These are phyloP conservation scores for Drosophila sp. DNA, from an alignment of 1,140 invertebrate species.

Conservation along the genomic window DNA sequence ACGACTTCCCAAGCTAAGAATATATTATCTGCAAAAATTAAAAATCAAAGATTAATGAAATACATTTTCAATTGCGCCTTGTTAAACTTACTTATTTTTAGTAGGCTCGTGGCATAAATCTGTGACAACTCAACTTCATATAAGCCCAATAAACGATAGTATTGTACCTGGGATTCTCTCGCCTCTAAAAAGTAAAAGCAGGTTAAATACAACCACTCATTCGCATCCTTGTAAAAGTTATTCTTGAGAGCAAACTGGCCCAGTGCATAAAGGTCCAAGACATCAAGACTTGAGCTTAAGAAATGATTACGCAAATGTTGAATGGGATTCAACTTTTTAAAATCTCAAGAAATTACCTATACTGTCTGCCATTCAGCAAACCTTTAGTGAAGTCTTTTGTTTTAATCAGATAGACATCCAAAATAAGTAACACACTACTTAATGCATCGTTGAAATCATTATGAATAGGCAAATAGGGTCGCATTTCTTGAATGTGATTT, in stretches of 20 bases:
- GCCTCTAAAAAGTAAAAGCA: background rate
- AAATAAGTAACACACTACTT: background rate
- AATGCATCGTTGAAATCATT: background rate
- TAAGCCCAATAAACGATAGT: background rate
- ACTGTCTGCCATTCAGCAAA: slow-evolving; percentile 17
- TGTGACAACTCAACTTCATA: background rate
- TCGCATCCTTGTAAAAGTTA: background rate
- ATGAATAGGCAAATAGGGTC: background rate
- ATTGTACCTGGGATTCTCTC: too few relatives aligned
- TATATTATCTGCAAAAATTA: slow-evolving; percentile 1
- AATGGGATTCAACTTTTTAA: too few relatives aligned
- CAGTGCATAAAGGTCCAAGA: slow-evolving; percentile 9
- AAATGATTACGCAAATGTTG: background rate
- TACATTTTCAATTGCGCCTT: background rate
- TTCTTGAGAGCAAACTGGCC: slow-evolving; percentile 9
- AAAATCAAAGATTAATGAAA: background rate
- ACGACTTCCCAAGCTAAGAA: background rate
- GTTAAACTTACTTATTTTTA: slow-evolving; percentile 4
- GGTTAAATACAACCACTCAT: slow-evolving; percentile 8
- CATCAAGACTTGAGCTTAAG: background rate
- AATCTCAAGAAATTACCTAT: background rate
- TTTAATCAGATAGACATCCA: slow-evolving; percentile 1
- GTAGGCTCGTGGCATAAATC: background rate
- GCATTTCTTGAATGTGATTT: background rate
- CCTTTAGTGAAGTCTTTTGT: slow-evolving; percentile 13